A percentile compares a stretch with the other conserved stretches of the same genome.
phyloP scores from a whole-genome alignment of 2,113 vertebrate genomes.

The Vulpes vulpes region DNA sequence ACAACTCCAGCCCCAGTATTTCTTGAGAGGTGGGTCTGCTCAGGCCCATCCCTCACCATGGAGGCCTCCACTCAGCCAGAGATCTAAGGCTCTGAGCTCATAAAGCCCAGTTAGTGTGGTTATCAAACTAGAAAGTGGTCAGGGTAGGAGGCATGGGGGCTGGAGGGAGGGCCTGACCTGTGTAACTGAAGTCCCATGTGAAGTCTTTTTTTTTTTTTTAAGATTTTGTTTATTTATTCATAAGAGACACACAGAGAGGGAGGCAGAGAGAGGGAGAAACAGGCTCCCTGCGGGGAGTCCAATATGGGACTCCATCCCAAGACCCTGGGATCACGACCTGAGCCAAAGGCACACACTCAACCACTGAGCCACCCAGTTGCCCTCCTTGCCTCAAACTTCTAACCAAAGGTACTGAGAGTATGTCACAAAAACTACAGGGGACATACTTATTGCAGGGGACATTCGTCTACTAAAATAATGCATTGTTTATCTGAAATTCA shows the following conservation, averaged over 20 bases:
- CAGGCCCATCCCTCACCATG: not conserved
- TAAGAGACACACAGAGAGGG: too few relatives aligned
- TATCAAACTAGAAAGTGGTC: not conserved
- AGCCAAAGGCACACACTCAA: too few relatives aligned
- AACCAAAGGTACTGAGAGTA: not conserved
- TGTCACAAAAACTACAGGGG: too few relatives aligned
- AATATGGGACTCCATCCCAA: too few relatives aligned
- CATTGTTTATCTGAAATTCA: conserved; percentile 1
- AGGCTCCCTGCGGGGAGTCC: too few relatives aligned
- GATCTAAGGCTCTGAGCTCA: not conserved
- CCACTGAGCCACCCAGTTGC: too few relatives aligned
- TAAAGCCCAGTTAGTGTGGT: not conserved
- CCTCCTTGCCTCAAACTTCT: not conserved
- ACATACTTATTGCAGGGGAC: not conserved
- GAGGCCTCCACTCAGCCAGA: not conserved
- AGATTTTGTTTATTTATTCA: too few relatives aligned
- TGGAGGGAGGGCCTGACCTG: rapidly evolving
- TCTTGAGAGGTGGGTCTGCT: not conserved
- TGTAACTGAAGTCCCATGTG: not conserved
- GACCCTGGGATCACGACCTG: too few relatives aligned
- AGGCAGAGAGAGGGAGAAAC: too few relatives aligned
- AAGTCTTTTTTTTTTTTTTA: not conserved
- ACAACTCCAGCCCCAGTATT: too few relatives aligned
- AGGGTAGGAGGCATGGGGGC: too few relatives aligned
- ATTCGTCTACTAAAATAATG: not conserved